Conservation (phyloP, 1,140 invertebrate species). For the Drosophila azteca region DNA sequence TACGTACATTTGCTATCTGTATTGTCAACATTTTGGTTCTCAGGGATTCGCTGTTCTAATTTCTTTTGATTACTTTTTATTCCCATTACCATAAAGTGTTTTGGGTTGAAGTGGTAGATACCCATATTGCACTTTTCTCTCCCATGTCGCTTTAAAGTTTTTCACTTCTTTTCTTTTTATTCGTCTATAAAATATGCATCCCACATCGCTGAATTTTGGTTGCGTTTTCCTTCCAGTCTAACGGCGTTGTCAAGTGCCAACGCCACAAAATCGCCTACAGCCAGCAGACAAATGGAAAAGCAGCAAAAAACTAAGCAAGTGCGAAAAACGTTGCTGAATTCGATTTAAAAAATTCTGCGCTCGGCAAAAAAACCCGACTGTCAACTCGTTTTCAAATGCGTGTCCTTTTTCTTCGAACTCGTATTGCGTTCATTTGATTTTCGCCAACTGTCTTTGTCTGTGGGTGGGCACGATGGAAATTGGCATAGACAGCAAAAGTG, state of each 20-base stretch:
- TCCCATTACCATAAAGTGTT: too few relatives aligned
- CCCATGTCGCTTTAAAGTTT: too few relatives aligned
- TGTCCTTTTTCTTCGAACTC: background rate
- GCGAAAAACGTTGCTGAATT: conserved; percentile 48
- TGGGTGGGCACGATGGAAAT: conserved; percentile 16
- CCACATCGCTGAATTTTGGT: too few relatives aligned
- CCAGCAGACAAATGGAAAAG: conserved; percentile 1
- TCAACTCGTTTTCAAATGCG: conserved; percentile 29
- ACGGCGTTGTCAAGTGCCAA: background rate
- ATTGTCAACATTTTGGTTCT: conserved; percentile 45
- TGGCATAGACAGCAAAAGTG: conserved; percentile 51
- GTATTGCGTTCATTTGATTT: conserved; percentile 46
- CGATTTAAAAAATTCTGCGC: conserved; percentile 47
- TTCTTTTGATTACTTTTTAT: conserved; percentile 32
- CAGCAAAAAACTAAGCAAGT: conserved; percentile 35
- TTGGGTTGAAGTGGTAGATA: too few relatives aligned
- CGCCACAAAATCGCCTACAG: conserved; percentile 8
- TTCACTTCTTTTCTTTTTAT: too few relatives aligned
- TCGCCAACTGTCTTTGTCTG: background rate
- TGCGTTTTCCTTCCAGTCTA: too few relatives aligned
- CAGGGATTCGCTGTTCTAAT: conserved; percentile 2
- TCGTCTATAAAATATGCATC: too few relatives aligned
- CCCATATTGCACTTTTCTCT: too few relatives aligned
- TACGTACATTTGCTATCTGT: conserved; percentile 22
- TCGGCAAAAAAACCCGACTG: conserved; percentile 45